phyloP scores from a whole-genome alignment of 2,113 vertebrate genomes.

The Cathartes aura region DNA sequence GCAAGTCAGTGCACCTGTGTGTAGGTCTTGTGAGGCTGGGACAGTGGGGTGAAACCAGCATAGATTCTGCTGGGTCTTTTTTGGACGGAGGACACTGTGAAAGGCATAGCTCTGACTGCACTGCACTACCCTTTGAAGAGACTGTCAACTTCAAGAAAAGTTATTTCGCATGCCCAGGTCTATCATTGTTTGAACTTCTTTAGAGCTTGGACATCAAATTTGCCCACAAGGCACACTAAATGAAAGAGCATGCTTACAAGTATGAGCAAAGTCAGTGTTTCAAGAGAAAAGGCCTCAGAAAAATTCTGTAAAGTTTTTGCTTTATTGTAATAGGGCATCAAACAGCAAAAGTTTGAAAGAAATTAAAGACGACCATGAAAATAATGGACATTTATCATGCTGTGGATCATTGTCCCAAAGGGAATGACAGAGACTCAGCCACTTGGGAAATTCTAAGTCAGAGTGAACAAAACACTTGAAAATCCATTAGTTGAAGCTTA shows the following conservation, averaged over 20 bases:
- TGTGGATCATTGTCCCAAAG: neutral
- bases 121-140: neutral
- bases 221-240: neutral
- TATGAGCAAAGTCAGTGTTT: neutral
- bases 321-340: neutral
- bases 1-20: neutral
- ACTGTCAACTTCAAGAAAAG: neutral
- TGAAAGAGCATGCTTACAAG: neutral
- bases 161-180: neutral
- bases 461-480: slow-evolving; percentile 27
- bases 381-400: neutral
- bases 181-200: neutral
- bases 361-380: neutral
- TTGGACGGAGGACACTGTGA: neutral
- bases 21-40: neutral
- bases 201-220: neutral
- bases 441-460: slow-evolving; percentile 8
- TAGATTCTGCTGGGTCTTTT: neutral
- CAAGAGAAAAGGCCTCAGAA: neutral
- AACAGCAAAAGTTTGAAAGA: neutral
- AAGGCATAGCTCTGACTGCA: neutral
- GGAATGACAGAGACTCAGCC: neutral
- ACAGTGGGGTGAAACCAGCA: neutral
- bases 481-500: slow-evolving; percentile 1
- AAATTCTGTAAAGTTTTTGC: neutral